phyloP scores from a whole-genome alignment of 2,797 vertebrate genomes.

The Lepidocolaptes lacrymiger region DNA sequence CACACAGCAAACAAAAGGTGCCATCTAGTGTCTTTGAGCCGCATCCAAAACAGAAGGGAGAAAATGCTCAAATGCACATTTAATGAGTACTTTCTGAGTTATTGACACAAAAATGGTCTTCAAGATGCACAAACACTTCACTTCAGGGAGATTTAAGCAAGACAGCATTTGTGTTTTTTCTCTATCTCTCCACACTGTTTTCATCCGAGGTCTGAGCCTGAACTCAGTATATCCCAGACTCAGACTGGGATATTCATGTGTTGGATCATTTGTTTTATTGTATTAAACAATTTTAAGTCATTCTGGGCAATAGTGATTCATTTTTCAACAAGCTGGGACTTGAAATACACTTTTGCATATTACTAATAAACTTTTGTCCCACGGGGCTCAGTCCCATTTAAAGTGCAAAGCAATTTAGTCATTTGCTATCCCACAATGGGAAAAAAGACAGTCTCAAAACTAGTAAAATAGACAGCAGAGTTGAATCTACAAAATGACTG shows the following conservation, averaged over 20 bases:
- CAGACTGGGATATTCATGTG: background rate
- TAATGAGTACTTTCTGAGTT: slow-evolving; percentile 3
- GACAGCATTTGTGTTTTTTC: background rate
- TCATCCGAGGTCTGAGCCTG: background rate
- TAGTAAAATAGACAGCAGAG: background rate
- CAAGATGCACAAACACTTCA: background rate
- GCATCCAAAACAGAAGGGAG: background rate
- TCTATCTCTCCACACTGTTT: background rate
- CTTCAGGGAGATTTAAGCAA: background rate
- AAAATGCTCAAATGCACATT: background rate
- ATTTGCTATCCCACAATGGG: background rate
- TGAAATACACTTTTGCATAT: background rate
- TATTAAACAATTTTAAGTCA: background rate
- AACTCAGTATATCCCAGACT: background rate
- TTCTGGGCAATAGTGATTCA: background rate
- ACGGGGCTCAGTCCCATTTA: background rate
- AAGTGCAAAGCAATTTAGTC: background rate
- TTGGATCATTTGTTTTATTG: background rate
- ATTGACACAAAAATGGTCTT: background rate
- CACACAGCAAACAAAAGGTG: slow-evolving; percentile 62
- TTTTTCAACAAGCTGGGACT: background rate
- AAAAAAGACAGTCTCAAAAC: background rate
- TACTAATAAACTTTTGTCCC: background rate
- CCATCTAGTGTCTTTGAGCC: slow-evolving; percentile 66
- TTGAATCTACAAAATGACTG: background rate